phyloP scores from a whole-genome alignment of 1,140 invertebrate genomes.

The Vollenhovia emeryi region DNA sequence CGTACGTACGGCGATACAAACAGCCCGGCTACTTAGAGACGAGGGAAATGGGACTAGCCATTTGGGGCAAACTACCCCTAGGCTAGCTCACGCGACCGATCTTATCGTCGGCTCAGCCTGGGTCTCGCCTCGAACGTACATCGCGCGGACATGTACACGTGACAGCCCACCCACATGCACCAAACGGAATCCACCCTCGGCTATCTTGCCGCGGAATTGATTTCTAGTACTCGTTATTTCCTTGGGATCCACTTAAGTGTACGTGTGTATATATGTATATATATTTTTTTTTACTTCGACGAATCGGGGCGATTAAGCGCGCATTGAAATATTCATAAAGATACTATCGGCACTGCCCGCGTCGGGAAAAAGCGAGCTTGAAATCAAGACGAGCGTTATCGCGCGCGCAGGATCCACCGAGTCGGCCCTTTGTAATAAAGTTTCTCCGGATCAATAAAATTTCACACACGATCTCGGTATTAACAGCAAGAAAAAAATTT shows the following conservation, averaged over 20 bases:
- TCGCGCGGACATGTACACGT: slow-evolving; percentile 36
- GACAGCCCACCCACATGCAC: slow-evolving; percentile 10
- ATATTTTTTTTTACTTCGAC: slow-evolving; percentile 3
- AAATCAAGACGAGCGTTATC: slow-evolving; percentile 55
- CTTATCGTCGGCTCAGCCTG: slow-evolving; percentile 74
- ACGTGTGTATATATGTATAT: neutral
- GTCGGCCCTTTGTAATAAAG: neutral
- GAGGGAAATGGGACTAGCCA: slow-evolving; percentile 76
- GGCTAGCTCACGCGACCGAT: slow-evolving; percentile 78
- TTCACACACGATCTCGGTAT: neutral
- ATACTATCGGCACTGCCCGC: slow-evolving; percentile 38
- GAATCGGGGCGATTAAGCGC: slow-evolving; percentile 49
- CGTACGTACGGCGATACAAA: slow-evolving; percentile 66
- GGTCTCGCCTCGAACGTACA: slow-evolving; percentile 59
- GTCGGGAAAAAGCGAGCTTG: slow-evolving; percentile 23
- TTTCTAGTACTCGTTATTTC: slow-evolving; percentile 76
- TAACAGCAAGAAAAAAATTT: neutral
- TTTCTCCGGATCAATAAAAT: slow-evolving; percentile 4
- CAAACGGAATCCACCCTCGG: neutral
- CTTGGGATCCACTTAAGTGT: slow-evolving; percentile 51
- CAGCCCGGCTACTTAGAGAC: slow-evolving; percentile 76
- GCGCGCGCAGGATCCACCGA: neutral
- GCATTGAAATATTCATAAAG: slow-evolving; percentile 48
- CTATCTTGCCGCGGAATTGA: slow-evolving; percentile 72
- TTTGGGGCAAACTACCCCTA: slow-evolving; percentile 77